Evolutionary conservation across 2,113 vertebrate genomes (phyloP), one percentile per base, ranked within the genome.

Genomic region (Dicerorhinus sumatrensis): DNA sequence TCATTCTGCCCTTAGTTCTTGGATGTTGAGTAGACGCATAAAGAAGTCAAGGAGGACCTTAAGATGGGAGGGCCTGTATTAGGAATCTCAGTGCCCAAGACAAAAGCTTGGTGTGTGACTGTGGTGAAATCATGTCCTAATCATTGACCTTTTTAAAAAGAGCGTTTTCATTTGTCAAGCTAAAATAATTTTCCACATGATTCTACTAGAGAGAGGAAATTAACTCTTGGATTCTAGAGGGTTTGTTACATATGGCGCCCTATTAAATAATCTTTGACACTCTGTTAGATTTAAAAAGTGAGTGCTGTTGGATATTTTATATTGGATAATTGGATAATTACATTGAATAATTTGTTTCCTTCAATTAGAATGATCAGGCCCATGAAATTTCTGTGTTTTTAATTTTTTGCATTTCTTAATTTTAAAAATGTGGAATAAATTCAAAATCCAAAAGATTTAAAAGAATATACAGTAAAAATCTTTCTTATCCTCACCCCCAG

Each of bases 361-460:
- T 87, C 10, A 21, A 0, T 87, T 94, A 90, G 75, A 89, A 72
- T 76, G 21, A 60, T 62, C 48, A 65, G 39, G 3, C 46, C 29
- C 20, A 3, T 79, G 29, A 56, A 56, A 33, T 54, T 69, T 73
- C 87, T 25, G 83, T 36, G 39, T 56, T 89, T 92, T 48, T 27
- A 51, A 29, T 69, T 67, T 93, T 89, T 80, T 87, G 27, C 14
- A n/a, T 77, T 86, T 90, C 16, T 70, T 81, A 54, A 86, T 72
- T 97, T 96, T 23, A 51, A 73, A 65, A 75, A 87, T 67, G 27
- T 8, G 1, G 20, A 83, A 82, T 81, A 90, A 91, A 65, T 83
- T 88, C 77, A 96, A 90, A 91, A 72, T 83, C 88, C 77, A 96
- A 31, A 80, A 67, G 42, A 73, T 58, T 73, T 8, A 73, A 46